Base-by-base conservation (phyloP, 2,888 invertebrate species). In the Drosophila meridionalis region DNA sequence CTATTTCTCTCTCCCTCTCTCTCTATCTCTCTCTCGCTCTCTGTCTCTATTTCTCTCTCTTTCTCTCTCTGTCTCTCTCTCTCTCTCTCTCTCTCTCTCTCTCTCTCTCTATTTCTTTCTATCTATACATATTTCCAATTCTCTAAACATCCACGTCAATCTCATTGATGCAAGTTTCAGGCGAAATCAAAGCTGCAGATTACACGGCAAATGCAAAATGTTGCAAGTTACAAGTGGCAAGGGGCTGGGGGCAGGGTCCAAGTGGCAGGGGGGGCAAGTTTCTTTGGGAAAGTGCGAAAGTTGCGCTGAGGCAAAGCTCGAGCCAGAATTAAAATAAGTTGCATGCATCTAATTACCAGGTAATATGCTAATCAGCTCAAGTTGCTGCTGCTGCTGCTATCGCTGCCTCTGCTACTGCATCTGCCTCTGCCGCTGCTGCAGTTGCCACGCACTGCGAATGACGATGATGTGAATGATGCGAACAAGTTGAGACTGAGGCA, bases 291-390 rank as follows among this genome's bases (percentile, higher is more conserved):
- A 74, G 78, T 79, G 77, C 70, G 77, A 71, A 75, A 70, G 66
- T 53, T 69, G 60, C 45, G 62, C 53, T 40, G 66, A 47, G 72
- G 48, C 76, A 77, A 66, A 57, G 59, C 63, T 28, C 3, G 53
- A 73, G 62, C 52, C 64, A 83, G 84, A 91, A 91, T 91, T 91
- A 90, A 91, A 90, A 89, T 80, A 80, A 90, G 87, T 91, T 88
- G 82, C 83, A 83, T 80, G 86, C 88, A 83, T 76, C 82, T 89
- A 90, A 90, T 90, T 89, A 90, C 77, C 81, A 77, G 89, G 80
- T 83, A 90, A 89, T 90, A 90, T 90, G 91, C 85, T 91, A 90
- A 90, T 85, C 81, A 89, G 87, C 36, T 14, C 14, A 53, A 50
- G 50, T 43, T 48, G 76, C 56, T 57, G 69, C 48, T 34, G 48